phyloP scores from a whole-genome alignment of 1,140 invertebrate genomes.

The Drosophila seguyi region DNA sequence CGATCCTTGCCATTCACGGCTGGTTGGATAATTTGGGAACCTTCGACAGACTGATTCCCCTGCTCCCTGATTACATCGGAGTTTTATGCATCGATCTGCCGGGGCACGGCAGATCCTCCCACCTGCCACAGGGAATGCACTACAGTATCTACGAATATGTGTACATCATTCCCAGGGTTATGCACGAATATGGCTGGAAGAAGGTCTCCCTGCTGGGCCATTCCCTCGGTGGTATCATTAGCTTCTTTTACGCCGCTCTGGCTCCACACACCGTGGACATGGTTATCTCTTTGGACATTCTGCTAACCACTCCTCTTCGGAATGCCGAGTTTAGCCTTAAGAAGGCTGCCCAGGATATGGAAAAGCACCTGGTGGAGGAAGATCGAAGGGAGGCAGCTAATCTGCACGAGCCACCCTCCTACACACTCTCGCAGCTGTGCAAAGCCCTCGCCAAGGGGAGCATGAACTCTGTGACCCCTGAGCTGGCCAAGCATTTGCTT shows the following conservation, averaged over 20 bases:
- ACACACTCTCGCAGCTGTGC: slow-evolving; percentile 87
- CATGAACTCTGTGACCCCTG: slow-evolving; percentile 86
- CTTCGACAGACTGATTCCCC: slow-evolving; percentile 89
- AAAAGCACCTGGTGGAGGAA: slow-evolving; percentile 57
- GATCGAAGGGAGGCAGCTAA: slow-evolving; percentile 31
- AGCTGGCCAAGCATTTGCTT: slow-evolving; percentile 87
- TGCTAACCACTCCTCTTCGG: slow-evolving; percentile 78
- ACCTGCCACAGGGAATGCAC: slow-evolving; percentile 86
- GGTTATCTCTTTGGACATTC: slow-evolving; percentile 87
- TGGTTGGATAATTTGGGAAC: slow-evolving; percentile 91
- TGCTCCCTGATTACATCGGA: slow-evolving; percentile 87
- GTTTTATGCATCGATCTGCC: slow-evolving; percentile 90
- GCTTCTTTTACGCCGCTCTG: slow-evolving; percentile 86
- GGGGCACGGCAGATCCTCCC: slow-evolving; percentile 90
- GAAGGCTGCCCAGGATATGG: neutral
- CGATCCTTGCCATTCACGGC: slow-evolving; percentile 90
- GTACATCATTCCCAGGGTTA: slow-evolving; percentile 87
- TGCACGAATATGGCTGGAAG: slow-evolving; percentile 89
- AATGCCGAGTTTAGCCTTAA: neutral
- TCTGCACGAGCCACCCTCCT: slow-evolving; percentile 86
- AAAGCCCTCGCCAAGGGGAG: slow-evolving; percentile 85
- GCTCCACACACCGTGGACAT: slow-evolving; percentile 88
- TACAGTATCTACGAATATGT: slow-evolving; percentile 87
- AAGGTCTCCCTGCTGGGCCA: slow-evolving; percentile 89
- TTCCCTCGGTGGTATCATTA: slow-evolving; percentile 88